Conservation (phyloP, 2,888 invertebrate genomes). For the Tetropium fuscum region DNA sequence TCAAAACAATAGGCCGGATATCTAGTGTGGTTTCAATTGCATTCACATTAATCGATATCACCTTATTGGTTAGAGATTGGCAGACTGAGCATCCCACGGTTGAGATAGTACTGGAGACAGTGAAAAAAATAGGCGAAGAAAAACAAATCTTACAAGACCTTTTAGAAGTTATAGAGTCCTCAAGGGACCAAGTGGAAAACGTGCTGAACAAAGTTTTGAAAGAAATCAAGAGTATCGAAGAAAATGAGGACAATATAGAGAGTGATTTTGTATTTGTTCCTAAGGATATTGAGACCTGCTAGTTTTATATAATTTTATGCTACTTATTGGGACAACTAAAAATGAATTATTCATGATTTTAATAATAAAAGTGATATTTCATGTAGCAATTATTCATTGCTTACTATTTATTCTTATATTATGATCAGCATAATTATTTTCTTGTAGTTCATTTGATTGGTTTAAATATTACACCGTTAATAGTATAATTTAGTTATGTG, state of each 20-base stretch:
- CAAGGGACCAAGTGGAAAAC: conserved; percentile 34
- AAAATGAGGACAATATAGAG: conserved; percentile 41
- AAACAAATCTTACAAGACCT: conserved; percentile 37
- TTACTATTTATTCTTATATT: too few species aligned
- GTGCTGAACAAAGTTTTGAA: conserved; percentile 36
- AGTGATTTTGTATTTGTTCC: conserved; percentile 46
- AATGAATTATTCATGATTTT: too few species aligned
- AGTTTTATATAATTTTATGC: neutral
- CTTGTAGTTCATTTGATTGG: too few species aligned
- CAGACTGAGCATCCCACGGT: conserved; percentile 46
- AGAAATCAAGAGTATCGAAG: conserved; percentile 41
- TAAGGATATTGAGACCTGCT: conserved; percentile 15
- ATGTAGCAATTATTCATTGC: too few species aligned
- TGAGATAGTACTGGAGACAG: conserved; percentile 42
- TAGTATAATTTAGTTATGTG: too few species aligned
- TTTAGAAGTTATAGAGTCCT: conserved; percentile 38
- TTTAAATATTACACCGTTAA: too few species aligned
- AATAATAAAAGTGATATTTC: too few species aligned
- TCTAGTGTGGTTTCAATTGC: conserved; percentile 45
- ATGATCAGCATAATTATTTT: too few species aligned
- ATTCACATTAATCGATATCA: conserved; percentile 45
- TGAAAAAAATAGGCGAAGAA: conserved; percentile 40
- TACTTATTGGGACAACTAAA: too few species aligned
- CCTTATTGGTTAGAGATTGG: conserved; percentile 45
- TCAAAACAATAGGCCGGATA: conserved; percentile 37